Evolutionary conservation across 1,140 invertebrate genomes (phyloP), one percentile per base, ranked within the genome.

Genomic region (Aphaenogaster floridana): DNA sequence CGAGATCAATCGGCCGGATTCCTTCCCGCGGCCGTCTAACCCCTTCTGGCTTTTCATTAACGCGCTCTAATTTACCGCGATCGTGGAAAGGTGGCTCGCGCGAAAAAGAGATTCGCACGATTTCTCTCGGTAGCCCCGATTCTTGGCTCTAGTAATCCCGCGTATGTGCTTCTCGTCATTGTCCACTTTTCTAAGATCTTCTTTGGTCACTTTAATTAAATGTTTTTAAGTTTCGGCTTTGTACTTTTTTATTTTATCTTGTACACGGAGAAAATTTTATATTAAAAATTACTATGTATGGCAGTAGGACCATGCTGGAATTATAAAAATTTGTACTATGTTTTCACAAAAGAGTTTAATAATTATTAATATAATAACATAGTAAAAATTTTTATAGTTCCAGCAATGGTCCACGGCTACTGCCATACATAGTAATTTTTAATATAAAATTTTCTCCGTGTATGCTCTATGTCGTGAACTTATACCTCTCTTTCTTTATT

Each of bases 11-110:
- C 15, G 28, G 21, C 11, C 6, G 8, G 83, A 76, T 89, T 68
- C 61, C 72, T 79, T 86, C 78, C 64, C 86, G 83, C 57, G 77
- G 59, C 66, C 86, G 54, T 68, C 42, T 61, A 61, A 69, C 34
- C 64, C 34, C 64, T 50, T 71, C 8, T 59, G 28, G 17, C 15
- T 36, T 48, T 84, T 84, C 57, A 84, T 76, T 63, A 84, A 59
- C 54, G 42, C 42, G 13, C 8, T 76, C 42, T n/a, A 50, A 74
- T 76, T 84, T 74, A 83, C 68, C 11, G 21, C 15, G 17, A 57
- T 59, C n/a, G 52, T 59, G 68, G 17, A 81, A 57, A 57, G 17
- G 21, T 34, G 61, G 15, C 7, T 59, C 52, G 13, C 52, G 28
- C 36, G 15, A 11, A 0, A 13, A 15, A 59, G 36, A 74, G n/a